Evolutionary conservation across 2,113 vertebrate species (phyloP).

Genomic region (Chionis minor): DNA sequence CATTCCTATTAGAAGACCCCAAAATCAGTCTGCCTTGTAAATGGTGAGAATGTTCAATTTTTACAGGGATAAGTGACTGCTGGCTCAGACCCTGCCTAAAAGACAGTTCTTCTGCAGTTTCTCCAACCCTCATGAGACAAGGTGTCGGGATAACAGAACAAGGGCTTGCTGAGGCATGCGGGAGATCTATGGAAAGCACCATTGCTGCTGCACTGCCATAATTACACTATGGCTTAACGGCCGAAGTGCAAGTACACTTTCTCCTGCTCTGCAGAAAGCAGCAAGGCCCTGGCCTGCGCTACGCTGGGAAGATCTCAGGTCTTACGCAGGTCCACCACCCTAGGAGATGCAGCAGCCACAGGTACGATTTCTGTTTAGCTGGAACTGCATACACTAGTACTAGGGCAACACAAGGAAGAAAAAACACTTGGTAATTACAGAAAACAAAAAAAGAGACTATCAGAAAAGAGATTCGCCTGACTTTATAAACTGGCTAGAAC

Average conservation of each 20-base stretch:
- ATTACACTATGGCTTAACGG: neutral
- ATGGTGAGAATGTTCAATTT: neutral
- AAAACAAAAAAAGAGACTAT: neutral
- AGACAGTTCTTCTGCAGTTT: neutral
- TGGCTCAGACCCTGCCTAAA: neutral
- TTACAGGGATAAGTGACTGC: neutral
- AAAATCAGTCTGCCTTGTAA: neutral
- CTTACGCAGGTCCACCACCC: neutral
- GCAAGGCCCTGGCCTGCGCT: neutral
- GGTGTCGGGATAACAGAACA: neutral
- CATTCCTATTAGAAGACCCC: neutral
- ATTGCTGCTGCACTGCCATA: neutral
- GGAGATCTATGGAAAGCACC: neutral
- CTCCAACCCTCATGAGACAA: neutral
- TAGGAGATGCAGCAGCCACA: neutral
- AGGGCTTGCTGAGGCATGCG: neutral
- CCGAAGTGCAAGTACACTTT: neutral
- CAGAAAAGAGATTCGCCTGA: neutral
- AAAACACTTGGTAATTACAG: neutral
- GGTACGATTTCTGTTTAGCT: accelerated
- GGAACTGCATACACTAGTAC: neutral
- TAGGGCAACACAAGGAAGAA: neutral
- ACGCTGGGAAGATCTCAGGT: neutral
- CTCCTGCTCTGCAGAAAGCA: neutral
- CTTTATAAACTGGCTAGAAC: neutral